These are phyloP conservation scores for Octopus bimaculoides DNA, from an alignment of 1,140 invertebrate species.

Conservation along the genomic window DNA sequence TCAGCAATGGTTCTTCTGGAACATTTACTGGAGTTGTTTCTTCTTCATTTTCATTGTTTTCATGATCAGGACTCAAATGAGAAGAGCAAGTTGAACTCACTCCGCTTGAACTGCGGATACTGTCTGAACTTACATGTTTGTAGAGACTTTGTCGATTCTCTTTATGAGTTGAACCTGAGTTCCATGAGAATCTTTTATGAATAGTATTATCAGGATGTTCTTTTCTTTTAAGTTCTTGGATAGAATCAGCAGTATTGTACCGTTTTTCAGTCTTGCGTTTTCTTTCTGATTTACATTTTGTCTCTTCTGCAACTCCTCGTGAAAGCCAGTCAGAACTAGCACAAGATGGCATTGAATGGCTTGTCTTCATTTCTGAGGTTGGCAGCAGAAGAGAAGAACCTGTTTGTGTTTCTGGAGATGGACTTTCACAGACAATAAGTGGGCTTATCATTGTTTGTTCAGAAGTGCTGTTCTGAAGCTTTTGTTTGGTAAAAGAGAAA, in stretches of 20 bases:
- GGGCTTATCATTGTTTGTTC: neutral
- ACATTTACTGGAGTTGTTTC: neutral
- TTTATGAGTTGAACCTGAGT: constrained; percentile 58
- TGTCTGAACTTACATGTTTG: constrained; percentile 55
- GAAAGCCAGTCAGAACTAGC: neutral
- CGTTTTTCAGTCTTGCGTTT: constrained; percentile 62
- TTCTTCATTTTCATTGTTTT: constrained; percentile 40
- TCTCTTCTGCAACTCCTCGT: constrained; percentile 36
- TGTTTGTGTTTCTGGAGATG: neutral
- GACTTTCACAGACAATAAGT: neutral
- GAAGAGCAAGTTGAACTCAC: constrained; percentile 61
- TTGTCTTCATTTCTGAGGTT: neutral
- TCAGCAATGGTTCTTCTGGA: neutral
- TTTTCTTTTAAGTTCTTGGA: constrained; percentile 65
- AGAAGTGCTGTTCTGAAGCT: neutral
- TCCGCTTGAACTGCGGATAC: constrained; percentile 60
- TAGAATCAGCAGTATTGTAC: constrained; percentile 68
- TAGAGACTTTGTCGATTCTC: constrained; percentile 22
- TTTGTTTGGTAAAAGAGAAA: neutral
- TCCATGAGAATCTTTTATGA: constrained; percentile 69
- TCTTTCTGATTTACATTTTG: constrained; percentile 42
- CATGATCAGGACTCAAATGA: constrained; percentile 56
- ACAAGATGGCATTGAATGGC: neutral
- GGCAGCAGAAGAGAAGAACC: neutral
- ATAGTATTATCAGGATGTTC: constrained; percentile 62